Evolutionary conservation across 1,140 invertebrate genomes (phyloP), one percentile per base, ranked within the genome.

Genomic region (Drosophila mojavensis): DNA sequence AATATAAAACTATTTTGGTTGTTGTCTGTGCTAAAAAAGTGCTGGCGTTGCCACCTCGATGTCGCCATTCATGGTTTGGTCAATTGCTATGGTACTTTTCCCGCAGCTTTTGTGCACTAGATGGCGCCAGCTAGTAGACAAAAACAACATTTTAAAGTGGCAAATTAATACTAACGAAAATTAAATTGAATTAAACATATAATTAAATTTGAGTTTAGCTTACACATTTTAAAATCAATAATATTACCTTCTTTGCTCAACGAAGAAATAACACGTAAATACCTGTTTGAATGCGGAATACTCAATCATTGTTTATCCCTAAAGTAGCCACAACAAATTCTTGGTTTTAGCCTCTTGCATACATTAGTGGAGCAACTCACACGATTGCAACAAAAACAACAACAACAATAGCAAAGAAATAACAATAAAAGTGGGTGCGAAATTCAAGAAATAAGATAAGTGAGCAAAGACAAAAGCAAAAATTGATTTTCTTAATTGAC

Each of bases 401-500:
- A 62, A 33, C 41, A 41, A 53, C 6, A 47, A 17, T 17, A 47
- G 17, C n/a, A 39, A 36, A 36, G 5, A 45, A 5, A 47, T 9
- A 24, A 50, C n/a, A 54, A 61, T 47, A 39, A 65, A 39, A 77
- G 77, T 70, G 71, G 77, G 71, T 79, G 72, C 64, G 67, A 74
- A 69, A 73, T 36, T 28, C 1, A 28, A 28, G n/a, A 13, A 30
- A 53, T 9, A 30, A 53, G 30, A 51, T 15, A 20, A 36, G 28
- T 17, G 33, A 15, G n/a, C 30, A 20, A 55, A 67, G 30, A 9
- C 75, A 54, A 79, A 75, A 69, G 71, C 79, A 47, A 67, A 86
- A 86, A 82, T 74, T 79, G 76, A 86, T 86, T 88, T 88, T 82
- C 79, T 80, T 89, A 89, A 88, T 89, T 89, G 84, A 78, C 84